Base-by-base conservation (phyloP, 1,140 invertebrate species). In the Pentalonia nigronervosa region DNA sequence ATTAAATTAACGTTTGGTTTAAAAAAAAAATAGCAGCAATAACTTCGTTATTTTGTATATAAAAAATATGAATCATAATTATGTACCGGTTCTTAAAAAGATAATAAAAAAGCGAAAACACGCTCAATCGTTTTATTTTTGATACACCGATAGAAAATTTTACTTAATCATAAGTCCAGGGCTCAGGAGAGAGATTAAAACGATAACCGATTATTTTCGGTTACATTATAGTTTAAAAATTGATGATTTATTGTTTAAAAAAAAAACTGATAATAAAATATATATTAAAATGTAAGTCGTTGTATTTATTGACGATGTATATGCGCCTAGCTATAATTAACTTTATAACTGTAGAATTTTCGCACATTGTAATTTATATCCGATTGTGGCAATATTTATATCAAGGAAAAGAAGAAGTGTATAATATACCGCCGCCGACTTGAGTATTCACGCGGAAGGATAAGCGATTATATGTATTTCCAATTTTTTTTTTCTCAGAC, bases 121-220 rank as follows among this genome's bases (percentile, higher is more conserved):
- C n/a, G 6, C 14, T n/a, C 2, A 7, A 76, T 17, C 60, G 60
- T 76, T 76, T n/a, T n/a, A 7, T 76, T 76, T 76, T 76, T 11
- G 30, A 67, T 60, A 60, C 14, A 11, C 60, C 1, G 30, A n/a
- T 17, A 76, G 60, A 11, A 76, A n/a, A 76, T n/a, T 17, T 67
- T 76, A n/a, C 60, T 76, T 76, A 76, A 76, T 76, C 60, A n/a
- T 76, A n/a, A 76, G n/a, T n/a, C n/a, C 60, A 21, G n/a, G n/a
- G 17, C 3, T 76, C 30, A 30, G 3, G 9, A n/a, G 60, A n/a
- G 17, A 20, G 60, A 76, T 76, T 76, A 76, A 76, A 76, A n/a
- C 4, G 30, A 76, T 76, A 67, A n/a, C 60, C 14, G 30, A 67
- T 76, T n/a, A n/a, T 67, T 67, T 67, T n/a, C 14, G n/a, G 30